Evolutionary conservation across 2,888 invertebrate genomes (phyloP), one percentile per base, ranked within the genome.

Genomic region (Epinotia brunnichana): DNA sequence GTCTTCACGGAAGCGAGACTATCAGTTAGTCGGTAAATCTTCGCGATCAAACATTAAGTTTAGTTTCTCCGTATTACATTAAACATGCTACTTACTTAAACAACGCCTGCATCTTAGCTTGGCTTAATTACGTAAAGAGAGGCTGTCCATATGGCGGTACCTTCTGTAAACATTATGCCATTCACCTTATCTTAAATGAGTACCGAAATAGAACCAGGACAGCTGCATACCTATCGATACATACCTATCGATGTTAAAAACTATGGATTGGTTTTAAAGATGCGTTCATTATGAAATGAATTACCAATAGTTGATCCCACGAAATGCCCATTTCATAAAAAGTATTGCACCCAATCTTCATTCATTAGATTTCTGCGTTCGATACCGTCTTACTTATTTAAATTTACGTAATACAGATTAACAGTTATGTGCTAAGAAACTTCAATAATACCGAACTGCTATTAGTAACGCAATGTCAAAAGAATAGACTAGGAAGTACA

Each of bases 111-210:
- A 67, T 63, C 69, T 53, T 7, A 59, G 39, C 39, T 53, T 7
- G 53, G 39, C 39, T 68, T 73, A 69, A 69, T 73, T 73, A 69
- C 67, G 67, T 68, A 72, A 72, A 62, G 64, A 54, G 62, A 61
- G 19, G 51, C 35, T 60, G 66, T 17, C 59, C 62, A 73, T 73
- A 73, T 73, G 68, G 59, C 44, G 70, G 70, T 75, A 76, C 70
- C 69, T 68, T 70, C 69, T 73, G 63, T 70, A 70, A 69, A 74
- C 73, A 74, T 59, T 35, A 76, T 73, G 72, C 68, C 74, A 69
- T 76, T 76, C 75, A 76, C 71, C 74, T 77, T 76, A 76, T 77
- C 73, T 76, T 71, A 17, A 72, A 66, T 73, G 67, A 70, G 48
- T 61, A 74, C 74, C 74, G 74, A 74, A 77, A 76, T 75, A 75